phyloP scores from a whole-genome alignment of 2,113 vertebrate species.

The Carassius auratus region DNA sequence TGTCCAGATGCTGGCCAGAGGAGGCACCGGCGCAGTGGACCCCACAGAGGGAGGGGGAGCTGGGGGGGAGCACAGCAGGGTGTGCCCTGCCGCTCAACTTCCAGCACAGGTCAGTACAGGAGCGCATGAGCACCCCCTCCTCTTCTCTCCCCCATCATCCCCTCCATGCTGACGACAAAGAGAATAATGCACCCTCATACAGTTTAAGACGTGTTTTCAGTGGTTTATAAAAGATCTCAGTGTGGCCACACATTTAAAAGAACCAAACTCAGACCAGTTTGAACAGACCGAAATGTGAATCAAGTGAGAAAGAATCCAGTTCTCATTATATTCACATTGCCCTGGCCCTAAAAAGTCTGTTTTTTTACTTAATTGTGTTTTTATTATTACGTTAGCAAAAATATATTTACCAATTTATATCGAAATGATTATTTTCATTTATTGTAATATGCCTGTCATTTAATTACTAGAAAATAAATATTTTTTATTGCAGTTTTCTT shows the following conservation, averaged over 20 bases:
- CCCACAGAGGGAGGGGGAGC: conserved; percentile 80
- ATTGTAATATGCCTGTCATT: too few relatives aligned
- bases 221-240: background rate
- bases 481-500: background rate
- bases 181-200: conserved; percentile 22
- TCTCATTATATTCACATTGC: background rate
- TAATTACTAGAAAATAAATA: background rate
- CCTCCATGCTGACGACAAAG: conserved; percentile 62
- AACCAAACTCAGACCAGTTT: background rate
- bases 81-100: conserved; percentile 82
- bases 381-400: background rate
- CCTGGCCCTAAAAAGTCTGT: background rate
- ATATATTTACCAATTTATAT: background rate
- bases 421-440: background rate
- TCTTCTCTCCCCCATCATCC: conserved; percentile 64
- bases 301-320: background rate
- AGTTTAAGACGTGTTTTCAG: conserved; percentile 1
- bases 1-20: conserved; percentile 84
- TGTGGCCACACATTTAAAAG: background rate
- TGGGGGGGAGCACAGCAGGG: conserved; percentile 79
- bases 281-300: background rate
- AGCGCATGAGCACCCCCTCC: conserved; percentile 73
- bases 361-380: background rate
- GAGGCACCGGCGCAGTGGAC: conserved; percentile 78
- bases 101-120: conserved; percentile 82